phyloP scores from a whole-genome alignment of 2,888 invertebrate species.

The Drosophila hamatofila region DNA sequence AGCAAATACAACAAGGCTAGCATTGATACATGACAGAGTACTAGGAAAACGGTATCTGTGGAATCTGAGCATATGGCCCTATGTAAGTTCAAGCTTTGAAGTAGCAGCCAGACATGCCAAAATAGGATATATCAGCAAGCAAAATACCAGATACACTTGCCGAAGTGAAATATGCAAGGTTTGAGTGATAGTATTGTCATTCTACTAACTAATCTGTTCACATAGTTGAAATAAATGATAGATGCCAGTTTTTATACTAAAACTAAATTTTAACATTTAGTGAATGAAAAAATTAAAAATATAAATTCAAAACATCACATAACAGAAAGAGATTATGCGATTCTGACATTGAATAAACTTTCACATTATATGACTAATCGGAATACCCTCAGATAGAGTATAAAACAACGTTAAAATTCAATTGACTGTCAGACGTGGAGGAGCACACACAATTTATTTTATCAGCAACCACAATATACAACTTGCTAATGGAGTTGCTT shows the following conservation, averaged over 20 bases:
- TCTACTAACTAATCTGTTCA: too few species aligned
- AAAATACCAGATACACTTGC: neutral
- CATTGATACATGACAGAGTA: constrained; percentile 45
- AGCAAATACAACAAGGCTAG: constrained; percentile 20
- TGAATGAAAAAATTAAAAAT: too few species aligned
- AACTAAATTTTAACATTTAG: too few species aligned
- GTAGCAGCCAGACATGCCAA: neutral
- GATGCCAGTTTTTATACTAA: too few species aligned
- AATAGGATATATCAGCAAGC: neutral
- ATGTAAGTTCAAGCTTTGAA: constrained; percentile 20
- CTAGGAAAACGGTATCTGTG: constrained; percentile 12
- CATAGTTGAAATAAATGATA: too few species aligned
- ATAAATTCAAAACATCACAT: too few species aligned
- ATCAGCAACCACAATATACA: constrained; percentile 17
- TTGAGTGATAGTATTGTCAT: neutral
- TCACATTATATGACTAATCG: neutral
- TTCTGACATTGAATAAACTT: too few species aligned
- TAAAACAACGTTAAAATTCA: neutral
- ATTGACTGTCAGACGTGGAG: constrained; percentile 1
- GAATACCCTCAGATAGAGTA: neutral
- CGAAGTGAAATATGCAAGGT: neutral
- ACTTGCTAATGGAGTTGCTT: constrained; percentile 33
- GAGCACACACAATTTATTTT: constrained; percentile 2
- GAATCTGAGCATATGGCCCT: constrained; percentile 32
- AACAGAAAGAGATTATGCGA: neutral